Conservation (phyloP, 37 sponge, comb jelly and placozoan genomes). For the Geodia barretti region DNA sequence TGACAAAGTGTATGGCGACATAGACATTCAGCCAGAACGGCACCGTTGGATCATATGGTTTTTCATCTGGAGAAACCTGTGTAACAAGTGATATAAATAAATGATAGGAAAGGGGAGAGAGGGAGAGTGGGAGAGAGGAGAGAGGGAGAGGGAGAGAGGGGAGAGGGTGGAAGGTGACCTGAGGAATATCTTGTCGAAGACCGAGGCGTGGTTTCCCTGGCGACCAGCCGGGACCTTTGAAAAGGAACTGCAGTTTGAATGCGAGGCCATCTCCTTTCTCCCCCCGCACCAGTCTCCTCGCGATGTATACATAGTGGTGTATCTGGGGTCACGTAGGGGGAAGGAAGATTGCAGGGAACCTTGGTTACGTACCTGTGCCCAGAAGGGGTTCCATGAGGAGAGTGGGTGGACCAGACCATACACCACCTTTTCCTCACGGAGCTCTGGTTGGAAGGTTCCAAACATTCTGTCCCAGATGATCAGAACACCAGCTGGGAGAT, state of each 20-base stretch:
- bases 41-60: conserved; percentile 35
- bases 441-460: conserved; percentile 90
- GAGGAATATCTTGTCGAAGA: conserved; percentile 20
- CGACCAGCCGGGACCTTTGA: conserved; percentile 92
- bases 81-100: neutral
- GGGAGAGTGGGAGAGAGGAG: neutral
- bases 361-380: conserved; percentile 52
- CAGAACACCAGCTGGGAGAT: conserved; percentile 68
- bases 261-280: conserved; percentile 32
- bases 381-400: conserved; percentile 79
- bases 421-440: conserved; percentile 55
- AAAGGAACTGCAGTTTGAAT: conserved; percentile 71
- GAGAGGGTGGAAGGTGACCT: neutral
- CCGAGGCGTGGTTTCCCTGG: conserved; percentile 88
- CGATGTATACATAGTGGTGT: conserved; percentile 63
- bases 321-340: conserved; percentile 11
- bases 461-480: conserved; percentile 96
- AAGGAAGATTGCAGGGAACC: neutral
- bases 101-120: no score
- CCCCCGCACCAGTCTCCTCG: conserved; percentile 30
- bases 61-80: conserved; percentile 32
- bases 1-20: conserved; percentile 59
- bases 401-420: conserved; percentile 89
- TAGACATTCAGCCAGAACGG: conserved; percentile 72
- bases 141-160: neutral